These are phyloP conservation scores for Fissipunctia ypsillon DNA, from an alignment of 2,888 invertebrate genomes.

Conservation along the genomic window DNA sequence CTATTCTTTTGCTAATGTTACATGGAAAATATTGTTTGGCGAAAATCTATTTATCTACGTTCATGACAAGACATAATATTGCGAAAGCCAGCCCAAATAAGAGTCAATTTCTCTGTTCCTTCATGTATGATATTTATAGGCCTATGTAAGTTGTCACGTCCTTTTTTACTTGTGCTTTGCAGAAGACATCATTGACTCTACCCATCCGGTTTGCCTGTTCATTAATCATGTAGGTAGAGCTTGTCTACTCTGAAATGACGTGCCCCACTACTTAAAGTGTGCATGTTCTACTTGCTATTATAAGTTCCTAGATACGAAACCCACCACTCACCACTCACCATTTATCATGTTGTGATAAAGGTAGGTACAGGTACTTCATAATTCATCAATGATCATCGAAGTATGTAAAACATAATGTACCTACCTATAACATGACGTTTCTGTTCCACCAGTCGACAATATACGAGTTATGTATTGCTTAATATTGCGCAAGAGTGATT, in stretches of 20 bases:
- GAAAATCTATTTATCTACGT: conserved; percentile 5
- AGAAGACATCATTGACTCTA: neutral
- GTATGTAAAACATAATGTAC: neutral
- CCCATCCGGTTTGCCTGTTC: neutral
- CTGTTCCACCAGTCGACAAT: conserved; percentile 5
- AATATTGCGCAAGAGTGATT: conserved; percentile 42
- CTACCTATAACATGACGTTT: neutral
- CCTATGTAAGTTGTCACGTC: neutral
- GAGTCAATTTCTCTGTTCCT: neutral
- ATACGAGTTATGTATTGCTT: conserved; percentile 11
- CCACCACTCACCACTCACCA: neutral
- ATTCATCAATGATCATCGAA: neutral
- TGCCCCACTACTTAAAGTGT: no score
- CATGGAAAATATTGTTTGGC: neutral
- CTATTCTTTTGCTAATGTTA: conserved; percentile 4
- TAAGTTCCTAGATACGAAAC: neutral
- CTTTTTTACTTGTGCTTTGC: neutral
- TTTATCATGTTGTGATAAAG: neutral
- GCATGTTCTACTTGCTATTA: neutral
- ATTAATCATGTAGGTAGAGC: neutral
- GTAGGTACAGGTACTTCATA: neutral
- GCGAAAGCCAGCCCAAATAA: neutral
- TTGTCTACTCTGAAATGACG: no score
- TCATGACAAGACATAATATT: conserved; percentile 1
- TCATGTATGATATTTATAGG: neutral